A percentile compares a stretch with the other conserved stretches of the same genome.
phyloP scores from a whole-genome alignment of 1,140 invertebrate species.

The Melitaea cinxia region DNA sequence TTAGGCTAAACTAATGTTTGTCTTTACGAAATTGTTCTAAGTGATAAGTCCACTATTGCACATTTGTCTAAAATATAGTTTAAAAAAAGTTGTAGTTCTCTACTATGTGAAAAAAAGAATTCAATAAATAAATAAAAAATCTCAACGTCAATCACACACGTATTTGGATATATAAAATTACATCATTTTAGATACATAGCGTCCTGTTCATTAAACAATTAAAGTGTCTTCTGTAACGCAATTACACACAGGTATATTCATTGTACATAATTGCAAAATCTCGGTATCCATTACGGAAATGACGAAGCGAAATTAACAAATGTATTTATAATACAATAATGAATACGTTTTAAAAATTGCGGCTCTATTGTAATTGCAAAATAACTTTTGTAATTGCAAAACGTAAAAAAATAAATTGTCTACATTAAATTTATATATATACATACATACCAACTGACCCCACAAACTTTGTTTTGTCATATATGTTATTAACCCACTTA shows the following conservation, averaged over 20 bases:
- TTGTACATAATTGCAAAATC: conserved; percentile 15
- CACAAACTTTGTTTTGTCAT: too few species aligned
- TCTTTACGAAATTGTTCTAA: too few species aligned
- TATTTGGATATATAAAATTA: neutral
- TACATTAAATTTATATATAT: neutral
- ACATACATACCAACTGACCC: too few species aligned
- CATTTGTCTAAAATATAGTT: too few species aligned
- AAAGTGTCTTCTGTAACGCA: neutral
- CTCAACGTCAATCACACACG: neutral
- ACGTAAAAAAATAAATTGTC: neutral
- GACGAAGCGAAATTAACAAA: conserved; percentile 16
- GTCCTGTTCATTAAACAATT: neutral
- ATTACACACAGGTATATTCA: conserved; percentile 4
- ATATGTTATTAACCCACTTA: too few species aligned
- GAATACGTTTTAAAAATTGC: conserved; percentile 3
- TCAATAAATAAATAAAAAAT: neutral
- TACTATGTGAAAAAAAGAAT: too few species aligned
- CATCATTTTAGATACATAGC: neutral
- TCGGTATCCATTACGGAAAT: conserved; percentile 23
- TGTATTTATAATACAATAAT: conserved; percentile 6
- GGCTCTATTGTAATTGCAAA: neutral
- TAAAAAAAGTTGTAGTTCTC: too few species aligned
- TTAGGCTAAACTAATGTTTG: too few species aligned
- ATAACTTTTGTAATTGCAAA: conserved; percentile 2
- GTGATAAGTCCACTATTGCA: too few species aligned